Percentiles rank a stretch among this genome's conserved stretches.
phyloP scores from a whole-genome alignment of 1,140 invertebrate species.

The Ceratitis capitata region DNA sequence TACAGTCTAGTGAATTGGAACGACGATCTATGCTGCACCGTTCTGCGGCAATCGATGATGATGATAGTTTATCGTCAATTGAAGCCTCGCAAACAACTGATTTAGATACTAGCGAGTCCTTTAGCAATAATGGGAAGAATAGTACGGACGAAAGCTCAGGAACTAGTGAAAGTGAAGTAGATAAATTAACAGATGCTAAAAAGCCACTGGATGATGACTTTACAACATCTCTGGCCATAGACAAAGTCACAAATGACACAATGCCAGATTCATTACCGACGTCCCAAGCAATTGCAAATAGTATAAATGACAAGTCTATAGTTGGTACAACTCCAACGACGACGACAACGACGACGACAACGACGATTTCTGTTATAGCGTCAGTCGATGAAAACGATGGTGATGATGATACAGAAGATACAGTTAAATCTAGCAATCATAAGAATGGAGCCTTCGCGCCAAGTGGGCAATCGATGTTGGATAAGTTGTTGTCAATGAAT shows the following conservation, averaged over 20 bases:
- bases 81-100: slow-evolving; percentile 43
- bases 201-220: neutral
- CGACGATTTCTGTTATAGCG: neutral
- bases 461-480: slow-evolving; percentile 57
- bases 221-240: neutral
- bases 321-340: neutral
- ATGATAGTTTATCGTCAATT: slow-evolving; percentile 54
- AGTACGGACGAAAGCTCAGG: neutral
- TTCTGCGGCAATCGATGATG: slow-evolving; percentile 57
- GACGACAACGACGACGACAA: neutral
- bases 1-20: slow-evolving; percentile 69
- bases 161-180: neutral
- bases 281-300: neutral
- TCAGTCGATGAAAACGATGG: slow-evolving; percentile 46
- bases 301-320: slow-evolving; percentile 1
- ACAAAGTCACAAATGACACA: neutral
- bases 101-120: neutral
- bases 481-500: slow-evolving; percentile 62
- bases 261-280: neutral
- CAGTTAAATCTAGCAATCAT: slow-evolving; percentile 51
- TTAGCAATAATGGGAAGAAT: neutral
- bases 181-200: neutral
- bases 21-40: slow-evolving; percentile 55
- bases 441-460: slow-evolving; percentile 43
- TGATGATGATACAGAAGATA: slow-evolving; percentile 62